Evolutionary conservation across 2,888 invertebrate genomes (phyloP), one percentile per base, ranked within the genome.

Genomic region (Labia minor): DNA sequence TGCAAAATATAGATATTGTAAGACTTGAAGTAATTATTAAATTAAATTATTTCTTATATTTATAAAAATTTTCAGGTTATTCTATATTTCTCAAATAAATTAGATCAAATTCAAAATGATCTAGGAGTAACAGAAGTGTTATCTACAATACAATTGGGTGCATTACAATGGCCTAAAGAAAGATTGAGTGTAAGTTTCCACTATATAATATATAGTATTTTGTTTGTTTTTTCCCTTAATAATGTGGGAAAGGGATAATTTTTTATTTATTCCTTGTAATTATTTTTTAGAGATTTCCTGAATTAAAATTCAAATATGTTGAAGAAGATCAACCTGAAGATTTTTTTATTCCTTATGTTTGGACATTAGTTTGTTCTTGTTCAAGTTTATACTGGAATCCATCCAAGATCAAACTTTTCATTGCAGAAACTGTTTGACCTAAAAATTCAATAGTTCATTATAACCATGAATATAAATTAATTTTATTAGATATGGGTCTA

Each of bases 321-420:
- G 99, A 99, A 79, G 99, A 99, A 78, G 98, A 98, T 71, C 88
- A 92, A 68, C 98, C 98, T 0, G 98, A 98, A 77, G 97, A 98
- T 75, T 99, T 99, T 82, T 99, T 99, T 81, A 95, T 98, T 72
- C 99, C 99, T 0, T 99, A 99, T 78, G 93, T 98, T 20, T 99
- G 99, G 99, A 90, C 91, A 1, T 81, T 99, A 66, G 90, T 97
- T 33, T 81, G 78, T 70, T 78, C 80, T 68, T 78, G 79, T 61
- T 81, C 83, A 1, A 80, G 80, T 67, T 75, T 85, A 62, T 80
- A 82, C 74, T 85, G 81, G 78, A 78, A 79, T 68, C 73, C 78
- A 1, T 73, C 75, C 2, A 75, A 77, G 68, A 75, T 81, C 66
- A 73, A 74, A 67, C 72, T 78, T 49, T 77, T 77, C 67, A 63